A percentile compares a stretch with the other conserved stretches of the same genome.
Conservation (phyloP, 1,140 invertebrate species). For the Euwallacea similis region DNA sequence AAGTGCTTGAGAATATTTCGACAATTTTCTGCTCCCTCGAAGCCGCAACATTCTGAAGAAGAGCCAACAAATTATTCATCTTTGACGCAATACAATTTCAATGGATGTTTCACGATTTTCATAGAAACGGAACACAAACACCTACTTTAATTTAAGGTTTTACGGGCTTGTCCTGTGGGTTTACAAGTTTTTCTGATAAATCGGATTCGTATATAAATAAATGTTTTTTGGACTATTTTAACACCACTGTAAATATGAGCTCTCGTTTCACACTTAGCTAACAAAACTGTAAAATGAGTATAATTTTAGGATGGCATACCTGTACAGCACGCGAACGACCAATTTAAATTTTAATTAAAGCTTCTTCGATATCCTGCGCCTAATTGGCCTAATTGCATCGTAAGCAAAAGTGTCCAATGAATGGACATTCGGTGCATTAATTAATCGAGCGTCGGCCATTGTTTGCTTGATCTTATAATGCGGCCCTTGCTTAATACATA, state of each 20-base stretch:
- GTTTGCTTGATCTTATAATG: no score
- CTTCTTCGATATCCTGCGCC: conserved; percentile 1
- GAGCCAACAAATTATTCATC: background rate
- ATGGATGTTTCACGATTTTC: no score
- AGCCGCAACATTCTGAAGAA: background rate
- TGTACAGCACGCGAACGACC: conserved; percentile 8
- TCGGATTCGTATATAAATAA: background rate
- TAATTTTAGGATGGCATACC: background rate
- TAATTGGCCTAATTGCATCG: conserved; percentile 6
- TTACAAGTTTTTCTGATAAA: background rate
- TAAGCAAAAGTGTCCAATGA: background rate
- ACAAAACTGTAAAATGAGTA: background rate
- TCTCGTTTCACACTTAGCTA: background rate
- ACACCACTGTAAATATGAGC: background rate
- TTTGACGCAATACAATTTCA: no score
- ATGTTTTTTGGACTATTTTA: background rate
- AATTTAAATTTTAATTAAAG: conserved; percentile 20
- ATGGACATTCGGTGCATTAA: no score
- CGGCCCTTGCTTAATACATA: no score
- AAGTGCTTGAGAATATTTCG: no score
- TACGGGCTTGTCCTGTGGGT: background rate
- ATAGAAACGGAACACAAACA: no score
- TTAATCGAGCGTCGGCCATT: no score
- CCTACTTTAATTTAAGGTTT: no score
- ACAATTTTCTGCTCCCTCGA: no score